These are phyloP conservation scores for Eunapius fragilis DNA, from an alignment of 37 sponge, comb jelly and placozoan genomes.

Conservation along the genomic window DNA sequence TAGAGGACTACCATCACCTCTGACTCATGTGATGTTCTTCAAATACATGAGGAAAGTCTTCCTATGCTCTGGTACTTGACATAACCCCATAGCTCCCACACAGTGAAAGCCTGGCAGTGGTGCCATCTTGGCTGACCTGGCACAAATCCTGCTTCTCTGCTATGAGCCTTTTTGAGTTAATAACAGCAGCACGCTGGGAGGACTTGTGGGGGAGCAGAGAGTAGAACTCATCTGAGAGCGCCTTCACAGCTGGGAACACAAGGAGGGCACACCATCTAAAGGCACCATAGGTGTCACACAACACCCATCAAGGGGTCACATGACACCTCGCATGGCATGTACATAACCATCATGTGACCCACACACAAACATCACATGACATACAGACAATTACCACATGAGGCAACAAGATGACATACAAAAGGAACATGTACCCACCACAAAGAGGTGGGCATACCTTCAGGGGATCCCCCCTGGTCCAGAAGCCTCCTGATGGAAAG, in stretches of 20 bases:
- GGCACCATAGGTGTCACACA: background rate
- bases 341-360: background rate
- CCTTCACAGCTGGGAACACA: slow-evolving; percentile 17
- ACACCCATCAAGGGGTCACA: background rate
- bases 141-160: slow-evolving; percentile 89
- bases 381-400: background rate
- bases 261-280: background rate
- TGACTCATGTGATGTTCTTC: background rate
- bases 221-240: slow-evolving; percentile 74
- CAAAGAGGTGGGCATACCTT: background rate
- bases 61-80: background rate
- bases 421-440: background rate
- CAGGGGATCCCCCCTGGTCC: slow-evolving; percentile 28
- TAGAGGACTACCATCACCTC: background rate
- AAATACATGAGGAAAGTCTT: background rate
- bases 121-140: slow-evolving; percentile 50
- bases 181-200: slow-evolving; percentile 15
- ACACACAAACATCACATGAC: background rate
- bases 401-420: background rate
- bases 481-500: slow-evolving; percentile 65
- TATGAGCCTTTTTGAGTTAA: slow-evolving; percentile 52
- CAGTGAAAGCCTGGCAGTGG: background rate
- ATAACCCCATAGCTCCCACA: background rate
- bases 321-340: background rate
- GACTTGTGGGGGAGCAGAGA: slow-evolving; percentile 76